Conservation (phyloP, 2,888 invertebrate species). For the Epistrophella euchroma region DNA sequence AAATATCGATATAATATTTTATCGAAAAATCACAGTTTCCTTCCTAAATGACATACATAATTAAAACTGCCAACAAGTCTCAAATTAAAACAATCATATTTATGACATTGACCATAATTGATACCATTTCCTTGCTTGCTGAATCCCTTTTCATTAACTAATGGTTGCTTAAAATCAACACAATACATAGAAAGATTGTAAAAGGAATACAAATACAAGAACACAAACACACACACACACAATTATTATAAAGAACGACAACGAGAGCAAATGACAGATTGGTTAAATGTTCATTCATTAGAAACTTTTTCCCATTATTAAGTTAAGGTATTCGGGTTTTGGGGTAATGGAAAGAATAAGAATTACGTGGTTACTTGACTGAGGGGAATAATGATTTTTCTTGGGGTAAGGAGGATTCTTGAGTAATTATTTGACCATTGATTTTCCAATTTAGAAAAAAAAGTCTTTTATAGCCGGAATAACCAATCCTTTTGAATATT, state of each 20-base stretch:
- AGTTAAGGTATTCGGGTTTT: background rate
- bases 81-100: conserved; percentile 20
- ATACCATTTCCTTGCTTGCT: background rate
- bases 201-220: background rate
- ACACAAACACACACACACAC: background rate
- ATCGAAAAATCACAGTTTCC: background rate
- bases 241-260: conserved; percentile 9
- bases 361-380: background rate
- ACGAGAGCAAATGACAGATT: conserved; percentile 37
- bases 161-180: conserved; percentile 26
- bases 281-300: conserved; percentile 19
- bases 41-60: conserved; percentile 12
- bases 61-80: conserved; percentile 34
- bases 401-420: background rate
- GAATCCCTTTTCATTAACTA: conserved; percentile 23
- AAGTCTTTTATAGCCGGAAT: background rate
- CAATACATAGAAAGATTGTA: conserved; percentile 1
- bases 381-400: background rate
- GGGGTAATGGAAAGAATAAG: background rate
- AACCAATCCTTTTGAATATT: background rate
- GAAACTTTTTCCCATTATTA: conserved; percentile 32
- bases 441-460: conserved; percentile 9
- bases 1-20: background rate
- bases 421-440: conserved; percentile 4
- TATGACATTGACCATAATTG: conserved; percentile 27